Percentiles rank a stretch among this genome's conserved stretches.
Conservation (phyloP, 2,113 vertebrate species). For the Pimephales promelas region DNA sequence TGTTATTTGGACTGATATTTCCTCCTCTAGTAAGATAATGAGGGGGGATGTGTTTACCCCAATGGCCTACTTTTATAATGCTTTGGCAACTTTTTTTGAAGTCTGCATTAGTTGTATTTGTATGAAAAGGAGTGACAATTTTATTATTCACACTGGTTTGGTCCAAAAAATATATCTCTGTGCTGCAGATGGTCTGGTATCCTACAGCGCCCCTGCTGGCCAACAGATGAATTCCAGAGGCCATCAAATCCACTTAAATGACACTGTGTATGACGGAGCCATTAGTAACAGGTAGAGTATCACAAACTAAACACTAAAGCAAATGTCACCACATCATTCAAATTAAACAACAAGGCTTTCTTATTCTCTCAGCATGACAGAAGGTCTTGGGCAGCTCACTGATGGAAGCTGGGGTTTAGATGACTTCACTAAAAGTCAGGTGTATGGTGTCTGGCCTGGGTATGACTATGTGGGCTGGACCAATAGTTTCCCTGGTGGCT, state of each 20-base stretch:
- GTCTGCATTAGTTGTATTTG: not conserved
- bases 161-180: not conserved
- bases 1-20: no score
- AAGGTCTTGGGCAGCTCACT: conserved; percentile 92
- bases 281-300: conserved; percentile 83
- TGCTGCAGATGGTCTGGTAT: conserved; percentile 87
- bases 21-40: no score
- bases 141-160: not conserved
- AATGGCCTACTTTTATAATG: not conserved
- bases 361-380: conserved; percentile 78
- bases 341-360: not conserved
- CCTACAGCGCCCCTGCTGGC: conserved; percentile 87
- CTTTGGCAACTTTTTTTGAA: not conserved
- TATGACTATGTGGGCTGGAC: conserved; percentile 97
- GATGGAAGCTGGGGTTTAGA: conserved; percentile 93
- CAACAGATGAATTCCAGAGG: conserved; percentile 87
- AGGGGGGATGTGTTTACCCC: no score
- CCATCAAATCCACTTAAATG: conserved; percentile 87
- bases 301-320: not conserved
- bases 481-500: conserved; percentile 83
- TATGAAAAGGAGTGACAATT: not conserved
- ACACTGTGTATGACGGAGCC: conserved; percentile 91
- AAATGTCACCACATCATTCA: not conserved
- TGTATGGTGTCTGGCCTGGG: conserved; percentile 90
- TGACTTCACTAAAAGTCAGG: conserved; percentile 90